Percentiles rank a stretch among this genome's conserved stretches.
These are phyloP conservation scores for Chelonoidis abingdonii DNA, from an alignment of 2,113 vertebrate genomes.

Conservation along the genomic window DNA sequence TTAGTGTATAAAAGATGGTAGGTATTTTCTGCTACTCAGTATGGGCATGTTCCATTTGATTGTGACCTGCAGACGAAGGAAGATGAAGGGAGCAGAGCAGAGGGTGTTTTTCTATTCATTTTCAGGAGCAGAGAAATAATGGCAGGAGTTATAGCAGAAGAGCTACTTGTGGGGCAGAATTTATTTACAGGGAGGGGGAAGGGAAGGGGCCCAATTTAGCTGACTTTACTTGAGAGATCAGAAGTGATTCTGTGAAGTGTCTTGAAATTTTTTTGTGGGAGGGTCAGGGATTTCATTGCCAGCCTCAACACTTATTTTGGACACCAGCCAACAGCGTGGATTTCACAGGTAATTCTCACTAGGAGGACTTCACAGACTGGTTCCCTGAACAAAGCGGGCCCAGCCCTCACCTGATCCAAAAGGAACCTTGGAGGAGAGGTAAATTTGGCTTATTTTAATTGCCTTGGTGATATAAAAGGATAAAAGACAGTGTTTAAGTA, in stretches of 20 bases:
- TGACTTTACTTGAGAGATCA: background rate
- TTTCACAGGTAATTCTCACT: slow-evolving; percentile 65
- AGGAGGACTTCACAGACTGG: slow-evolving; percentile 64
- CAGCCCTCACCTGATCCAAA: slow-evolving; percentile 50
- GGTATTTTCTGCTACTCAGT: background rate
- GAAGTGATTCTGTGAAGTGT: background rate
- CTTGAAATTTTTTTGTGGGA: background rate
- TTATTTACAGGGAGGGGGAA: background rate
- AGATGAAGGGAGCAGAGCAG: background rate
- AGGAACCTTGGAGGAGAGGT: slow-evolving; percentile 37
- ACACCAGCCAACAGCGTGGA: slow-evolving; percentile 35
- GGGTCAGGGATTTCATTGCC: slow-evolving; percentile 43
- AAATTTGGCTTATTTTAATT: slow-evolving; percentile 61
- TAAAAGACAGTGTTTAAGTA: slow-evolving; percentile 5
- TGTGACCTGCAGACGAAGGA: background rate
- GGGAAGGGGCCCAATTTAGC: background rate
- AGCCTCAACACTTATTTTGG: slow-evolving; percentile 2
- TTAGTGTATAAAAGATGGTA: background rate
- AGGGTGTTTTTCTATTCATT: background rate
- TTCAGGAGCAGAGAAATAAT: background rate
- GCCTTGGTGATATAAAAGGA: slow-evolving; percentile 2
- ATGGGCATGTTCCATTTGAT: fast-evolving
- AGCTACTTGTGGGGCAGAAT: background rate
- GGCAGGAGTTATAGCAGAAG: background rate
- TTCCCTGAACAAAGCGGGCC: slow-evolving; percentile 57